A percentile compares a stretch with the other conserved stretches of the same genome.
These are phyloP conservation scores for Eucidaris tribuloides DNA, from an alignment of 35 echinoderm and acorn worm species.

Conservation along the genomic window DNA sequence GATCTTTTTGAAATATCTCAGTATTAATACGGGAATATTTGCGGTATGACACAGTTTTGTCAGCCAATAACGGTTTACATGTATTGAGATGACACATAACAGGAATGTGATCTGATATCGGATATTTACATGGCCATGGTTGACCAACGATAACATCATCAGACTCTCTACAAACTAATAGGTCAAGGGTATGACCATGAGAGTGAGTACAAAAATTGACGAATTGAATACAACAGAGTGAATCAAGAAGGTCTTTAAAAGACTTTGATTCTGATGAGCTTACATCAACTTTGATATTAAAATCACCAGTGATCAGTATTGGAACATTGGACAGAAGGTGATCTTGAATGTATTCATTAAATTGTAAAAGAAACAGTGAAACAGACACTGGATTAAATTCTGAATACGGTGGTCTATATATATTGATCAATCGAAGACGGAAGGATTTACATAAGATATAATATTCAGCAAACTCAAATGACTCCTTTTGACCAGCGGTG, in stretches of 20 bases:
- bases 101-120: not conserved
- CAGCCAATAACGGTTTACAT: not conserved
- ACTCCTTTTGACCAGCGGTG: not conserved
- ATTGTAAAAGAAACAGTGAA: too few species aligned
- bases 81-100: not conserved
- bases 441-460: not conserved
- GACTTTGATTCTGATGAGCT: not conserved
- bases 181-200: conserved; percentile 1
- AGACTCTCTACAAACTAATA: not conserved
- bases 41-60: not conserved
- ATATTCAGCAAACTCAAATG: not conserved
- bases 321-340: not conserved
- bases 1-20: not conserved
- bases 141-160: not conserved
- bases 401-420: not conserved
- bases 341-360: not conserved
- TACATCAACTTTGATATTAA: too few species aligned
- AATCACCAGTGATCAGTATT: not conserved
- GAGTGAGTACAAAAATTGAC: not conserved
- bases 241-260: not conserved
- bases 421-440: not conserved
- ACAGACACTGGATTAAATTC: not conserved
- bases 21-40: not conserved
- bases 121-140: not conserved
- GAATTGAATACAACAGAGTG: not conserved